Evolutionary conservation across 2,797 vertebrate genomes (phyloP).

Genomic region (Nyctalus aviator): DNA sequence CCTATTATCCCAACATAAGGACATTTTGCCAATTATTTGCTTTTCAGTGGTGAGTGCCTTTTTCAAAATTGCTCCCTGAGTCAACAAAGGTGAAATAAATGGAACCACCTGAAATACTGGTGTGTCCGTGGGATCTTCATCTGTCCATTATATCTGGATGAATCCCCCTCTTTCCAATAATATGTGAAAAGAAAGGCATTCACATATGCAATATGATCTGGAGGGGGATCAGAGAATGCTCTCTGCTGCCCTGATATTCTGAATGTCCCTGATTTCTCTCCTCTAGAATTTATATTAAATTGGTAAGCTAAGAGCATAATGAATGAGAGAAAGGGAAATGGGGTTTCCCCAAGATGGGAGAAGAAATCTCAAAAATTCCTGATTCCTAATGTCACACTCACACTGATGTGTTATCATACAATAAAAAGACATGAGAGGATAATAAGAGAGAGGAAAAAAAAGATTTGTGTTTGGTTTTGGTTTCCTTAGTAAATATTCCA

Average conservation of each 20-base stretch:
- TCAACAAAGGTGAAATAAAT: neutral
- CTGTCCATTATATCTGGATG: neutral
- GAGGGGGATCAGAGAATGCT: neutral
- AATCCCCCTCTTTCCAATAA: neutral
- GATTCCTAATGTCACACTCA: neutral
- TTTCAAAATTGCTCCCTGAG: constrained; percentile 2
- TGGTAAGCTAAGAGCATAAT: neutral
- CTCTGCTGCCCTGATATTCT: neutral
- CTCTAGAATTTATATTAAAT: neutral
- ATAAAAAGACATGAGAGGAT: neutral
- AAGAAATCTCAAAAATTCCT: neutral
- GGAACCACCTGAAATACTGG: neutral
- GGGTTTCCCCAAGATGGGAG: neutral
- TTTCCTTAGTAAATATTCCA: constrained; percentile 40
- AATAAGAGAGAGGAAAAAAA: neutral
- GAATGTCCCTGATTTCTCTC: neutral
- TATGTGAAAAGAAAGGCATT: neutral
- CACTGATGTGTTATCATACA: neutral
- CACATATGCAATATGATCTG: neutral
- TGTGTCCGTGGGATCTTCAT: neutral
- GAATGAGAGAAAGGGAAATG: neutral
- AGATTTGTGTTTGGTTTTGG: neutral
- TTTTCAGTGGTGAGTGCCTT: neutral
- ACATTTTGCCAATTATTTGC: neutral
- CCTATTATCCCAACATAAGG: neutral